Evolutionary conservation across 2,113 vertebrate genomes (phyloP).

Genomic region (Origma solitaria): DNA sequence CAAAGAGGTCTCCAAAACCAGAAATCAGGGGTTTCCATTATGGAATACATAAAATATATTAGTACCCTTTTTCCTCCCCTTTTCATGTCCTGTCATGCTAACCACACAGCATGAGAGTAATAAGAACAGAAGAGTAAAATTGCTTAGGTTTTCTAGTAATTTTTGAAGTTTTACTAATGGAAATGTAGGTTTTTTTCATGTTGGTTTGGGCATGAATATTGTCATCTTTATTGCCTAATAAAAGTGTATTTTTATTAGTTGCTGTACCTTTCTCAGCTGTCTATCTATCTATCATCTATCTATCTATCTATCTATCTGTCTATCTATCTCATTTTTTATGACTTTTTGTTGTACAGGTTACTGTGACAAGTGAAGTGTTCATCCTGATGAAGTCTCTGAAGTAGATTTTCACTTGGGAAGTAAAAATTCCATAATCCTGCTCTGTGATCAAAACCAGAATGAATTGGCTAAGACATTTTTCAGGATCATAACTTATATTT

Average conservation of each 20-base stretch:
- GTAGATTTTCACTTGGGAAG: background rate
- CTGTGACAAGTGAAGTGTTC: background rate
- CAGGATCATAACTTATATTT: background rate
- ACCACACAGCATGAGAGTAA: background rate
- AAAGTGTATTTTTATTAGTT: background rate
- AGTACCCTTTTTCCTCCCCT: background rate
- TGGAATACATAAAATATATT: background rate
- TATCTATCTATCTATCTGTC: too few relatives aligned
- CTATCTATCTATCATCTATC: too few relatives aligned
- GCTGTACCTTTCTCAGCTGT: fast-evolving
- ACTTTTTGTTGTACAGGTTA: background rate
- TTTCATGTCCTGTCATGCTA: background rate
- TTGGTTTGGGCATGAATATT: background rate
- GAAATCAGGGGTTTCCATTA: background rate
- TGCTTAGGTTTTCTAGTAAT: background rate
- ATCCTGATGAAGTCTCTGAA: background rate
- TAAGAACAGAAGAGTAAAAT: background rate
- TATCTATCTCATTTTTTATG: background rate
- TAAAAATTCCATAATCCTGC: background rate
- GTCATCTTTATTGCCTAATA: background rate
- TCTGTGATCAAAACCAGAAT: background rate
- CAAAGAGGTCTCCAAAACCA: background rate
- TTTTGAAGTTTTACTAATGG: background rate
- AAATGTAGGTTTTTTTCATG: background rate
- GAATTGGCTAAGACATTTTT: background rate